phyloP scores from a whole-genome alignment of 2,797 vertebrate species.

The Pangasius macronema region DNA sequence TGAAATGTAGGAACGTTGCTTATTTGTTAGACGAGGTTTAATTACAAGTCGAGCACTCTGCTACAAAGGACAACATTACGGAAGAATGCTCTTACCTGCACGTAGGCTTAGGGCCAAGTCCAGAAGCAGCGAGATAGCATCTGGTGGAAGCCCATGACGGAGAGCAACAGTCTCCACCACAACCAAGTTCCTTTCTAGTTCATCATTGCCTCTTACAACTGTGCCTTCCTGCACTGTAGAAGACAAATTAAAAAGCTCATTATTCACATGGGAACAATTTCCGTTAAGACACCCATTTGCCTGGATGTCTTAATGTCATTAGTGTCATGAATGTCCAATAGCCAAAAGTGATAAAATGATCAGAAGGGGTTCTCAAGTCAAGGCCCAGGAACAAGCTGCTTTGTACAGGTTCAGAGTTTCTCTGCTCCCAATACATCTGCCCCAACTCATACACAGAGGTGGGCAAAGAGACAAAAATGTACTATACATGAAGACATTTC shows the following conservation, averaged over 20 bases:
- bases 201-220: slow-evolving; percentile 66
- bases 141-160: slow-evolving; percentile 80
- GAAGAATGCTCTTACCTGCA: slow-evolving; percentile 77
- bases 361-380: background rate
- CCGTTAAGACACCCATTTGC: background rate
- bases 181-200: slow-evolving; percentile 76
- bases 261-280: background rate
- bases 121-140: slow-evolving; percentile 80
- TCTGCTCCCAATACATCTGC: background rate
- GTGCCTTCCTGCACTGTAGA: slow-evolving; percentile 73
- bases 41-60: background rate
- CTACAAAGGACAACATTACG: background rate
- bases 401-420: background rate
- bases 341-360: background rate
- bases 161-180: slow-evolving; percentile 80
- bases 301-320: background rate
- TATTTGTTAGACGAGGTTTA: background rate
- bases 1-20: no score
- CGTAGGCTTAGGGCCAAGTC: slow-evolving; percentile 83
- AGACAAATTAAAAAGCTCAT: background rate
- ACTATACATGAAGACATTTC: background rate
- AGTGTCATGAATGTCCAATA: background rate
- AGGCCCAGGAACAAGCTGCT: background rate
- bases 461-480: background rate
- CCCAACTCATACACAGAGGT: background rate